Evolutionary conservation across 1,140 invertebrate species (phyloP).

Genomic region (Coenobita brevimanus): DNA sequence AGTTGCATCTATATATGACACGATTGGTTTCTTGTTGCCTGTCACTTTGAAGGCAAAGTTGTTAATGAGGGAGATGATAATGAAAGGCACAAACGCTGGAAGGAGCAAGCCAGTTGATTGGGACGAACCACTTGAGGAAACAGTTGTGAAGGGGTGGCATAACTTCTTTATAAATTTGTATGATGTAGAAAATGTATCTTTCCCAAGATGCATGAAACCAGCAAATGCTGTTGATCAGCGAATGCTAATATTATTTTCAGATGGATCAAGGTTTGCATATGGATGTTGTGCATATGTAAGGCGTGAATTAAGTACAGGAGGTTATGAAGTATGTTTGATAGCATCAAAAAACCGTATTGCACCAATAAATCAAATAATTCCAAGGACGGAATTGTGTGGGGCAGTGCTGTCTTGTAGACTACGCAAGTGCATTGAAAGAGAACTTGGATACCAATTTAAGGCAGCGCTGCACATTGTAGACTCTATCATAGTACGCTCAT

Average conservation of each 20-base stretch:
- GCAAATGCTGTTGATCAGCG: too few species aligned
- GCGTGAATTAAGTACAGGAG: neutral
- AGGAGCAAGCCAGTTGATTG: neutral
- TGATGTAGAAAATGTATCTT: too few species aligned
- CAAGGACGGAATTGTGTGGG: conserved; percentile 19
- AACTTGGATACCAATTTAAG: conserved; percentile 2
- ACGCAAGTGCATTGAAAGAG: neutral
- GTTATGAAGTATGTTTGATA: too few species aligned
- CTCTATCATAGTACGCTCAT: neutral
- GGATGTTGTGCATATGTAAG: conserved; percentile 11
- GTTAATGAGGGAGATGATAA: conserved; percentile 33
- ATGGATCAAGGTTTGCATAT: too few species aligned
- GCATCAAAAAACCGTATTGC: too few species aligned
- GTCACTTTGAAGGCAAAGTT: conserved; percentile 32
- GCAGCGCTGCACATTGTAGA: conserved; percentile 13
- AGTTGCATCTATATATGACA: conserved; percentile 11
- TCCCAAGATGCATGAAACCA: too few species aligned
- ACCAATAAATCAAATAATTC: conserved; percentile 17
- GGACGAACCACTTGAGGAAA: conserved; percentile 13
- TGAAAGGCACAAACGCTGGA: too few species aligned
- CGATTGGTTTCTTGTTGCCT: conserved; percentile 20
- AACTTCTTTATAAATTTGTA: too few species aligned
- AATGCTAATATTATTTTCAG: too few species aligned
- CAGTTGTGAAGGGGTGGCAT: neutral
- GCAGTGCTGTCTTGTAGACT: conserved; percentile 13